Evolutionary conservation across 2,113 vertebrate genomes (phyloP).

Genomic region (Anthoscopus minutus): DNA sequence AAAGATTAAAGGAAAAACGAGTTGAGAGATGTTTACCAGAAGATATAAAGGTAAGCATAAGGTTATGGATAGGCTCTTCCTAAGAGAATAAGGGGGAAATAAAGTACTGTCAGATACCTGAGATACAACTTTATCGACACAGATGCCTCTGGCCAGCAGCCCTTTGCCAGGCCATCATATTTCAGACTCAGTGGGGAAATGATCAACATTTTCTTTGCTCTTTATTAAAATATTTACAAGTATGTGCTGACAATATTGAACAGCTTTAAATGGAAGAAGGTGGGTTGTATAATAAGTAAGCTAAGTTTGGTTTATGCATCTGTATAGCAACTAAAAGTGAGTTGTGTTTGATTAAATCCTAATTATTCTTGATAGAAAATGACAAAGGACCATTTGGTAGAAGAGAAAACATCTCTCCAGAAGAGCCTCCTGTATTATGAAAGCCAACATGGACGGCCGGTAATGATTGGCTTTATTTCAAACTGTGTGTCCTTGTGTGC

Average conservation of each 20-base stretch:
- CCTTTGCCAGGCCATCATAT: background rate
- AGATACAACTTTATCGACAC: background rate
- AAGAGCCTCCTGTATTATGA: conserved; percentile 96
- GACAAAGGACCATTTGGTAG: conserved; percentile 92
- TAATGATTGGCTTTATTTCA: conserved; percentile 56
- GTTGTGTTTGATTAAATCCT: background rate
- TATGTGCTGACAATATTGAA: background rate
- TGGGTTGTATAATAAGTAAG: background rate
- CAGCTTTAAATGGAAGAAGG: background rate
- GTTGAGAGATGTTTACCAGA: conserved; percentile 90
- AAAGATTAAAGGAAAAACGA: conserved; percentile 84
- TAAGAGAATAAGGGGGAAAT: background rate
- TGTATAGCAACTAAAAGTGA: background rate
- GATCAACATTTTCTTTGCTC: background rate
- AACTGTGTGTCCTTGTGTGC: background rate
- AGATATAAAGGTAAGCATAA: conserved; percentile 82
- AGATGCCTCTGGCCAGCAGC: background rate
- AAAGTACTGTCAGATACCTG: background rate
- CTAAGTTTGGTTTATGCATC: background rate
- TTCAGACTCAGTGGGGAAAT: background rate
- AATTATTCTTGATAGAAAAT: conserved; percentile 81
- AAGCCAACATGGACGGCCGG: conserved; percentile 91
- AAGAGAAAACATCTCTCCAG: conserved; percentile 94
- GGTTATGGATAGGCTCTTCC: background rate
- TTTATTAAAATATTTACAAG: background rate